phyloP scores from a whole-genome alignment of 1,140 invertebrate genomes.

The Polypedilum pembai region DNA sequence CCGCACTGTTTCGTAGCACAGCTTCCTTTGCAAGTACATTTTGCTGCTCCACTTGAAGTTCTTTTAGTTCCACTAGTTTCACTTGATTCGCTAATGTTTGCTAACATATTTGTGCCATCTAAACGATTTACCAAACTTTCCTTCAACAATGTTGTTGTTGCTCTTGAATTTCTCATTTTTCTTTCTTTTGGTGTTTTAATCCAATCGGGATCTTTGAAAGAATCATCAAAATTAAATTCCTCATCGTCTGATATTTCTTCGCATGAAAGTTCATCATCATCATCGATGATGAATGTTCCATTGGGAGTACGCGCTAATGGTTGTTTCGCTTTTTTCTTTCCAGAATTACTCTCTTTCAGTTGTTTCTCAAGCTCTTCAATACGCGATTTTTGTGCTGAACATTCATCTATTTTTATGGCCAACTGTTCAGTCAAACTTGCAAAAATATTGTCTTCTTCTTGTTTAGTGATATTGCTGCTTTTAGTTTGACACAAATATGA shows the following conservation, averaged over 20 bases:
- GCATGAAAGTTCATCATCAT: not conserved
- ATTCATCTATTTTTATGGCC: conserved; percentile 33
- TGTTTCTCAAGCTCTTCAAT: conserved; percentile 45
- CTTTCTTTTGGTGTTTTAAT: conserved; percentile 51
- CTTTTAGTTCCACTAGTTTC: conserved; percentile 43
- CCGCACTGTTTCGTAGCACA: conserved; percentile 52
- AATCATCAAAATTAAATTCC: conserved; percentile 37
- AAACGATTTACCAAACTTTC: not conserved
- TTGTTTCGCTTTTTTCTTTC: conserved; percentile 32
- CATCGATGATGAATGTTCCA: conserved; percentile 18
- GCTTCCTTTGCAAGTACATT: conserved; percentile 53
- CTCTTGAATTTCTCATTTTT: conserved; percentile 35
- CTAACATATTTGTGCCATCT: not conserved
- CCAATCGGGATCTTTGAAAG: conserved; percentile 61
- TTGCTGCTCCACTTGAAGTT: conserved; percentile 46
- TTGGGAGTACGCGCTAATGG: not conserved
- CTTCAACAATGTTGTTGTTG: not conserved
- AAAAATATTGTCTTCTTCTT: conserved; percentile 33
- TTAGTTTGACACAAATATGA: conserved; percentile 28
- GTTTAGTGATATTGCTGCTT: not conserved
- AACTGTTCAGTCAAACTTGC: conserved; percentile 36
- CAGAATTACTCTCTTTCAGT: conserved; percentile 33
- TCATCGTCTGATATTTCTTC: conserved; percentile 14
- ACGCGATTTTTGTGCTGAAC: conserved; percentile 37
- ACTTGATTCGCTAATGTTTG: conserved; percentile 31